Evolutionary conservation across 2,113 vertebrate genomes (phyloP), one percentile per base, ranked within the genome.

Genomic region (Xyrauchen texanus): DNA sequence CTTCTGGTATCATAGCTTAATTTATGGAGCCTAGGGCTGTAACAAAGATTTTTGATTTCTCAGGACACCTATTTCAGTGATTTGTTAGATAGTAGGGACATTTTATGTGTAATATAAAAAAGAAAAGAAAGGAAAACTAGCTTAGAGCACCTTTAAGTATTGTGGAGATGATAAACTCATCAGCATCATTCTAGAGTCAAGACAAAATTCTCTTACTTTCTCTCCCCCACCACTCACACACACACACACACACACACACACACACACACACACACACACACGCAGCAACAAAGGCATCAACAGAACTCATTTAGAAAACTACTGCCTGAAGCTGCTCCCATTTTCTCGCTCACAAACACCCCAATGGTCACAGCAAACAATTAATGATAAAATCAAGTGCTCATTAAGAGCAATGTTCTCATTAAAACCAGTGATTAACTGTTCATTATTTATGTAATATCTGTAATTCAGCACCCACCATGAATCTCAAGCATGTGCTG

Each of bases 381-480:
- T 77, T 65, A 65, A 82, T 65, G 70, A 69, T 82, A 57, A 84
- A 83, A 81, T 66, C 57, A 47, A 76, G 10, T 34, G 78, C 70
- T 74, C 57, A 78, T 87, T 80, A 85, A 72, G 60, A 68, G 58
- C 64, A 70, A 57, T 80, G 60, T 78, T 82, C 72, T 80, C 66
- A 60, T 70, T 78, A 80, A 76, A 67, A 49, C 66, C 70, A 72
- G 47, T 79, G 76, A 81, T 71, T 77, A 70, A 85, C 11, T 77
- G 16, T 74, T 78, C 79, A 49, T 75, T 83, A 60, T 81, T 82
- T 53, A 83, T 70, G 44, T 63, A 64, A 45, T 76, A 64, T 62
- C 73, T 76, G 16, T 52, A 63, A 76, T 64, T 6, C 16, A 60
- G 15, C 70, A 74, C 44, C 46, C 16, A 61, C 16, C 8, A 21